Conservation (phyloP, 2,888 invertebrate genomes). For the Polydrusus cervinus region DNA sequence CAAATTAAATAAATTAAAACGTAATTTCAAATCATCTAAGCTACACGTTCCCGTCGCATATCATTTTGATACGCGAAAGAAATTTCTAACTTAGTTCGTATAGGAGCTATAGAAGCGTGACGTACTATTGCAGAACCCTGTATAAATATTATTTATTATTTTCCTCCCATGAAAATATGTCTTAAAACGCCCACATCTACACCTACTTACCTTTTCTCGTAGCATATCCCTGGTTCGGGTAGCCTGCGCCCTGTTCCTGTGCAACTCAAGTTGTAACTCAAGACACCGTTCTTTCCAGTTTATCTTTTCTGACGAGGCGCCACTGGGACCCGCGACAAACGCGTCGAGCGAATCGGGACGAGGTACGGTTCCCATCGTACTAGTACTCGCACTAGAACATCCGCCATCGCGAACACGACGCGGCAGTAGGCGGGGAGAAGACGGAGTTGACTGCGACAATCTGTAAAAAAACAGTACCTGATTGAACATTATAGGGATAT, state of each 20-base stretch:
- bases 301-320: constrained; percentile 66
- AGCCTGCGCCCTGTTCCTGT: constrained; percentile 89
- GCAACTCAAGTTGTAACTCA: constrained; percentile 89
- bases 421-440: constrained; percentile 82
- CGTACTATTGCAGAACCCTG: too few species aligned
- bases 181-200: too few species aligned
- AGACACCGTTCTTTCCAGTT: constrained; percentile 94
- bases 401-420: constrained; percentile 77
- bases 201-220: constrained; percentile 91
- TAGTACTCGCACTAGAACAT: constrained; percentile 34
- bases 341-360: constrained; percentile 38
- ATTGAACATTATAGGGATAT: too few species aligned
- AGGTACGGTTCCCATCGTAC: constrained; percentile 34
- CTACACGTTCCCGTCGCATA: too few species aligned
- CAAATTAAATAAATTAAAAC: too few species aligned
- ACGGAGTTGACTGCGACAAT: constrained; percentile 78
- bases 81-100: too few species aligned
- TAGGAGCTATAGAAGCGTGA: too few species aligned
- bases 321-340: constrained; percentile 59
- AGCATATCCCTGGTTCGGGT: constrained; percentile 91
- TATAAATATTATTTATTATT: too few species aligned
- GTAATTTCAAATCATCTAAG: too few species aligned
- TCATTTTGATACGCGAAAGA: too few species aligned
- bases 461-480: constrained; percentile 51
- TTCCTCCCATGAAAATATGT: too few species aligned